Evolutionary conservation across 2,797 vertebrate species (phyloP).

Genomic region (Danionella dracula): DNA sequence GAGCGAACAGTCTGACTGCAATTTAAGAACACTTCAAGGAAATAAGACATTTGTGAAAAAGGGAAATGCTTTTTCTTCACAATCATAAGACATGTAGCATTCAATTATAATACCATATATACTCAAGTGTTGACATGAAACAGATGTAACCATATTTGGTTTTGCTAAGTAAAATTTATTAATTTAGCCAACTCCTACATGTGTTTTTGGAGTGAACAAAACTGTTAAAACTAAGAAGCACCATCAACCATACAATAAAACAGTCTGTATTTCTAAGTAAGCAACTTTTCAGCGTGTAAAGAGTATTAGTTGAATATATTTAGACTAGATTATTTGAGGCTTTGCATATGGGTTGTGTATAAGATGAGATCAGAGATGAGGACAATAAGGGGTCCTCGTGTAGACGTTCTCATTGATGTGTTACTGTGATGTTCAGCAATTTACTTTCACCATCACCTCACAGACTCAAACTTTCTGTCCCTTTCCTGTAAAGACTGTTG

Average conservation of each 20-base stretch:
- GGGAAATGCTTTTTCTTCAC: too few species aligned
- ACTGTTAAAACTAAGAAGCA: not conserved
- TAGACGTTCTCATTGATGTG: not conserved
- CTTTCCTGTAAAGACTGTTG: slow-evolving; percentile 41
- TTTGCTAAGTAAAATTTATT: not conserved
- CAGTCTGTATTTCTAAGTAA: too few species aligned
- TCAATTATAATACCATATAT: not conserved
- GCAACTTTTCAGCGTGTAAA: too few species aligned
- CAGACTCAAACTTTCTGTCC: slow-evolving; percentile 44
- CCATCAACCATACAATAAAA: not conserved
- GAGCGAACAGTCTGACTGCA: not conserved
- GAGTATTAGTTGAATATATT: too few species aligned
- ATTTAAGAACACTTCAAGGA: not conserved
- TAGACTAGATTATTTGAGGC: too few species aligned
- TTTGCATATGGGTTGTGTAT: too few species aligned
- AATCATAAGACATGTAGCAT: too few species aligned
- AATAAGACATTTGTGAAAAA: not conserved
- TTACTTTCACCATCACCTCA: slow-evolving; percentile 7
- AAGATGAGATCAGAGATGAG: too few species aligned
- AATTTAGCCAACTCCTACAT: not conserved
- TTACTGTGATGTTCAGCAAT: not conserved
- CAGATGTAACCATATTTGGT: not conserved
- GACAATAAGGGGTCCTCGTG: too few species aligned
- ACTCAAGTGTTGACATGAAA: too few species aligned
- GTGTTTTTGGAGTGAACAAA: slow-evolving; percentile 11